These are phyloP conservation scores for Triops cancriformis DNA, from an alignment of 1,140 invertebrate genomes.

Conservation along the genomic window DNA sequence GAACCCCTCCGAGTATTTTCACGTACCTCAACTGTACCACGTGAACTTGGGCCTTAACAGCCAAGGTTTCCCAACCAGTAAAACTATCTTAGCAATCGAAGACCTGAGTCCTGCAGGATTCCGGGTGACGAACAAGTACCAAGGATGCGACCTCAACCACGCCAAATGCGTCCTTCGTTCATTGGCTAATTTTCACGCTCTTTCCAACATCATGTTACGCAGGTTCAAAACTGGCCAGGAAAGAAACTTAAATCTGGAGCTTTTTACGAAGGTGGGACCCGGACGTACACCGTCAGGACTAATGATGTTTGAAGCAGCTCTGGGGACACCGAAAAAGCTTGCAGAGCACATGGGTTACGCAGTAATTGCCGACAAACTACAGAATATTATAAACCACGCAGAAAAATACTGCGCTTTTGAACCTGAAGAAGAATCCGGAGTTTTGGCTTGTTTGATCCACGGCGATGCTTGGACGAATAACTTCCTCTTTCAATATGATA, in stretches of 20 bases:
- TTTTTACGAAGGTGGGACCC: neutral
- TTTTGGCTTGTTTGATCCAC: neutral
- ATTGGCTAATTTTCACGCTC: slow-evolving; percentile 25
- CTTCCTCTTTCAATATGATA: neutral
- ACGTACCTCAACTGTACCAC: neutral
- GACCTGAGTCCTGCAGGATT: slow-evolving; percentile 21
- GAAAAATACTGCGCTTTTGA: neutral
- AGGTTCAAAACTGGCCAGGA: neutral
- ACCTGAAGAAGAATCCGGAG: neutral
- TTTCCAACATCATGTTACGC: neutral
- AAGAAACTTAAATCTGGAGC: neutral
- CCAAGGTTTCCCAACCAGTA: neutral
- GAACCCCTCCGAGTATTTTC: neutral
- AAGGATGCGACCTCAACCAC: slow-evolving; percentile 26
- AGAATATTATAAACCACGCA: neutral
- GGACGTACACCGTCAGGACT: neutral
- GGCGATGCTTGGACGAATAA: neutral
- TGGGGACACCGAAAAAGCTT: neutral
- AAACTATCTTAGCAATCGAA: slow-evolving; percentile 19
- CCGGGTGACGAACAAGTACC: slow-evolving; percentile 19
- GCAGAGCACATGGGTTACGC: neutral
- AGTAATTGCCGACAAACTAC: neutral
- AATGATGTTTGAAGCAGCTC: neutral
- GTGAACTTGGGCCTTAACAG: neutral
- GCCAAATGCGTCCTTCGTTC: slow-evolving; percentile 13